Evolutionary conservation across 2,888 invertebrate species (phyloP), one percentile per base, ranked within the genome.

Genomic region (Chalcosyrphus nemorum): DNA sequence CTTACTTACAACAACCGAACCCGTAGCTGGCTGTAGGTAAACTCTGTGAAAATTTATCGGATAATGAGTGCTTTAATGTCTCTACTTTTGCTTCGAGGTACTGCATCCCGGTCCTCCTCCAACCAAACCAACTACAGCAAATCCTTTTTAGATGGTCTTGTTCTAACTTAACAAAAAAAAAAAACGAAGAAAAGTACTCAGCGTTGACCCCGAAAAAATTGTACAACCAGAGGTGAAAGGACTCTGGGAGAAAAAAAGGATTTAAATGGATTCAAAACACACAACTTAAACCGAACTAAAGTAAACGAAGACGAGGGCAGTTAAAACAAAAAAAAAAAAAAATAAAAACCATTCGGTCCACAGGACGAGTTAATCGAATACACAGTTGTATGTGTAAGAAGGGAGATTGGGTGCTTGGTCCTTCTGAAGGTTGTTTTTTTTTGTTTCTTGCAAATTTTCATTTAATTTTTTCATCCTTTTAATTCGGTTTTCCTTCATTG

Each of bases 21-120:
- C 43, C 50, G n/a, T 43, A 41, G 35, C 47, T 50, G 45, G 29
- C 47, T 47, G 71, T 65, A 57, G 75, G 45, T 70, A 70, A 70
- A 52, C 50, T 66, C 29, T 66, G 61, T 41, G 43, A 50, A 70
- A 78, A 84, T 78, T 84, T 78, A 84, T 84, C 66, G 78, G 78
- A 74, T 77, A 84, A 84, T 84, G 82, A 78, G 68, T 63, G 82
- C 72, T 78, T 78, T 84, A 84, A 84, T 78, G 78, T 84, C 78
- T 84, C 82, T 59, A 59, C 63, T 52, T 45, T 41, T 65, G 50
- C 70, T 50, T 43, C 41, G 21, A 43, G 43, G 29, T 9, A 56
- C 43, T 29, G 21, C 43, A 21, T 29, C 13, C 27, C 17, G 1
- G 27, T 56, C 27, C 24, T 13, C 29, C 56, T 56, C 27, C 47